Evolutionary conservation across 2,113 vertebrate genomes (phyloP), one percentile per base, ranked within the genome.

Genomic region (Prunella himalayana): DNA sequence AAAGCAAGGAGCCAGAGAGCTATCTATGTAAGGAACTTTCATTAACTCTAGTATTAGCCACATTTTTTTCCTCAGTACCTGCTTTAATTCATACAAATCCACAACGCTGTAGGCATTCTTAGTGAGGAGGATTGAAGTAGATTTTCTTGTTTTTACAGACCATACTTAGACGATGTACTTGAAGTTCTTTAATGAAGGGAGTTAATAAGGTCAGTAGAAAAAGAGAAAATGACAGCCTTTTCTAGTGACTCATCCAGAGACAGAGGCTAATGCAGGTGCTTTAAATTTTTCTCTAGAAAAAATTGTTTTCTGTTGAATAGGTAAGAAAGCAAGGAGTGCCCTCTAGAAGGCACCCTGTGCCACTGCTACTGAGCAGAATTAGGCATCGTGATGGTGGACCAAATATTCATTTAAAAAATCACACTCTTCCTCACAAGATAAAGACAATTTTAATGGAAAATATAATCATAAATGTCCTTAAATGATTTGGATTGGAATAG

Each of bases 1-100:
- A 44, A 59, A 44, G 3, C 30, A 73, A 88, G 33, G 10, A 86
- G 13, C 11, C 19, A 72, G 22, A 20, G 6, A 65, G 13, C 7
- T 42, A 27, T 10, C 11, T 45, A 8, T 15, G 16, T n/a, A 68
- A 75, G 15, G 10, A 79, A 50, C 23, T 82, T 75, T 28, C 15
- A 22, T 33, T 85, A 68, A 10, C 14, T 69, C 33, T 51, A 25
- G 3, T 51, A 25, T 53, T 30, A 45, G 16, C 53, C 33, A 21
- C 5, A 7, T 11, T 53, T 37, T 35, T 19, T 18, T 0, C 2
- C 1, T 4, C 9, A 7, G 12, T 42, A 20, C 5, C 16, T 63
- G 3, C 6, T 82, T 82, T 66, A 61, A 61, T 89, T 82, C 21
- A 35, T 60, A 80, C 23, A 85, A 84, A 80, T n/a, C n/a, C 17